phyloP scores from a whole-genome alignment of 2,888 invertebrate species.

The Matsumyia berberina region DNA sequence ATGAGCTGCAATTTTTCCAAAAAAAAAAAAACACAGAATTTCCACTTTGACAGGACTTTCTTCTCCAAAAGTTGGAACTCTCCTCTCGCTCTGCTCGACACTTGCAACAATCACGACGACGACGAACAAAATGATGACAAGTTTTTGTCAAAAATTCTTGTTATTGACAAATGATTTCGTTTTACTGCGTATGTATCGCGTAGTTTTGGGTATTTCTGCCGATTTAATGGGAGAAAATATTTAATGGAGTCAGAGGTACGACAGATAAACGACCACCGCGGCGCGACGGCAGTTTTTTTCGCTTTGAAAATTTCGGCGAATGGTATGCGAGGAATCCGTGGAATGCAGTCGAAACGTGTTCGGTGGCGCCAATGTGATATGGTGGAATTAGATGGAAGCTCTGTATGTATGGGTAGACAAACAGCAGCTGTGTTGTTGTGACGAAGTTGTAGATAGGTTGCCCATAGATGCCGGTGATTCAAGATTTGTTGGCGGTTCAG shows the following conservation, averaged over 20 bases:
- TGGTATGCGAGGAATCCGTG: conserved; percentile 69
- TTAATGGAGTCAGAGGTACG: neutral
- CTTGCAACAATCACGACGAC: conserved; percentile 27
- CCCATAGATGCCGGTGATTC: conserved; percentile 35
- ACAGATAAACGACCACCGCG: conserved; percentile 62
- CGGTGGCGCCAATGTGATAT: conserved; percentile 47
- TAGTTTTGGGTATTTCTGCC: neutral
- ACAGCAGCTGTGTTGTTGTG: conserved; percentile 57
- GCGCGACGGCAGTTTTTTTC: conserved; percentile 74
- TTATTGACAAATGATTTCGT: conserved; percentile 4
- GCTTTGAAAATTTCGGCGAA: conserved; percentile 75
- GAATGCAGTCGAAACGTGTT: conserved; percentile 77
- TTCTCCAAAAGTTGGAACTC: neutral
- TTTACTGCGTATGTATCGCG: neutral
- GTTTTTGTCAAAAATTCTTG: conserved; percentile 20
- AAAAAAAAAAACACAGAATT: too few species aligned
- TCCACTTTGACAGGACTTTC: neutral
- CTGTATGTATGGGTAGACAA: neutral
- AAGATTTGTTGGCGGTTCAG: neutral
- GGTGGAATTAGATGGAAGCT: conserved; percentile 47
- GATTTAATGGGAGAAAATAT: neutral
- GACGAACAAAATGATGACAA: conserved; percentile 27
- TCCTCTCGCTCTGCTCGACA: conserved; percentile 6
- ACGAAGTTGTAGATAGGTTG: neutral
- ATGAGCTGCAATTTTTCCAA: too few species aligned